Conservation (phyloP, 2,113 vertebrate species). For the Laticauda colubrina region DNA sequence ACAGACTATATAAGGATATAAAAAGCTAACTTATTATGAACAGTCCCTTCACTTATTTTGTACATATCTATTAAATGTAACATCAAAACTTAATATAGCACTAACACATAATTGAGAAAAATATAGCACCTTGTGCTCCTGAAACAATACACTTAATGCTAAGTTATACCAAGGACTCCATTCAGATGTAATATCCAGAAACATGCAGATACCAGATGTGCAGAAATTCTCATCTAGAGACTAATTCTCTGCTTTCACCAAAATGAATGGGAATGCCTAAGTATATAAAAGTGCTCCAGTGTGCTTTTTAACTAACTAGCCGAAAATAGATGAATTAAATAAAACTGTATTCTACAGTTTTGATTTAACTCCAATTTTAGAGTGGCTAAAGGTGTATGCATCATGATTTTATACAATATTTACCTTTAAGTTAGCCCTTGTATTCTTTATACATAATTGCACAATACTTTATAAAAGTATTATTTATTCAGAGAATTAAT, state of each 20-base stretch:
- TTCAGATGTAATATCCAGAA: background rate
- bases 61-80: background rate
- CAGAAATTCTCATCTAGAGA: background rate
- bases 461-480: background rate
- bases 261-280: background rate
- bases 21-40: background rate
- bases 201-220: background rate
- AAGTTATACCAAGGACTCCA: background rate
- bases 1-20: background rate
- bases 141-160: background rate
- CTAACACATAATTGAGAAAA: background rate
- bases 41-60: background rate
- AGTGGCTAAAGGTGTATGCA: background rate
- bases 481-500: conserved; percentile 59
- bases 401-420: conserved; percentile 5
- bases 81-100: background rate
- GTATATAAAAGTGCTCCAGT: background rate
- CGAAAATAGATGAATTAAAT: background rate
- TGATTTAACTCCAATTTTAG: conserved; percentile 5
- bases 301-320: background rate
- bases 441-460: conserved; percentile 17
- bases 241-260: background rate
- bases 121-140: background rate
- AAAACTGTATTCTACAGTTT: background rate
- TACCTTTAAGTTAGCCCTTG: conserved; percentile 18